phyloP scores from a whole-genome alignment of 2,888 invertebrate genomes.

The Leistus spinibarbis region DNA sequence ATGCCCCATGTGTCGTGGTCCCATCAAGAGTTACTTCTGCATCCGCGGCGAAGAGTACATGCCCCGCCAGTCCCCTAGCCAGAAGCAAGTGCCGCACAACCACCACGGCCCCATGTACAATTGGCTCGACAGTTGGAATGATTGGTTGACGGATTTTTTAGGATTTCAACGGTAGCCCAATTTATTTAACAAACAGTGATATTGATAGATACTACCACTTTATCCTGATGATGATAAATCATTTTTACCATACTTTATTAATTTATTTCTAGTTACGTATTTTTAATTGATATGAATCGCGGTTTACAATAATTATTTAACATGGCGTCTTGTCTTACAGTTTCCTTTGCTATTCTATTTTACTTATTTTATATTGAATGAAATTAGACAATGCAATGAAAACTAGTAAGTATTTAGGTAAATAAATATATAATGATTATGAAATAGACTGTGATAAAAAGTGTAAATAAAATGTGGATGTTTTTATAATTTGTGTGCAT shows the following conservation, averaged over 20 bases:
- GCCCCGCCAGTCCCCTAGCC: constrained; percentile 54
- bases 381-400: neutral
- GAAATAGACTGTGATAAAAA: neutral
- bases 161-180: constrained; percentile 65
- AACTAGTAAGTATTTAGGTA: neutral
- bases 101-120: constrained; percentile 58
- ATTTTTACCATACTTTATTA: neutral
- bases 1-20: constrained; percentile 86
- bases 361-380: too few relatives aligned
- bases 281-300: too few relatives aligned
- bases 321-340: too few relatives aligned
- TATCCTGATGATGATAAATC: neutral
- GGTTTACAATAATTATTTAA: too few relatives aligned
- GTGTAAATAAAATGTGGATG: neutral
- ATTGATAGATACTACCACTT: neutral
- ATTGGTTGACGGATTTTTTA: constrained; percentile 75
- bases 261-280: neutral
- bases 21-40: constrained; percentile 83
- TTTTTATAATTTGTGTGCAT: neutral
- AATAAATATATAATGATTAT: neutral
- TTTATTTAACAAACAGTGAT: neutral
- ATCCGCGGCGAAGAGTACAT: constrained; percentile 78
- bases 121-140: constrained; percentile 69
- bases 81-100: constrained; percentile 41
- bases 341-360: too few relatives aligned